phyloP scores from a whole-genome alignment of 2,113 vertebrate genomes.

The Aythya baeri region DNA sequence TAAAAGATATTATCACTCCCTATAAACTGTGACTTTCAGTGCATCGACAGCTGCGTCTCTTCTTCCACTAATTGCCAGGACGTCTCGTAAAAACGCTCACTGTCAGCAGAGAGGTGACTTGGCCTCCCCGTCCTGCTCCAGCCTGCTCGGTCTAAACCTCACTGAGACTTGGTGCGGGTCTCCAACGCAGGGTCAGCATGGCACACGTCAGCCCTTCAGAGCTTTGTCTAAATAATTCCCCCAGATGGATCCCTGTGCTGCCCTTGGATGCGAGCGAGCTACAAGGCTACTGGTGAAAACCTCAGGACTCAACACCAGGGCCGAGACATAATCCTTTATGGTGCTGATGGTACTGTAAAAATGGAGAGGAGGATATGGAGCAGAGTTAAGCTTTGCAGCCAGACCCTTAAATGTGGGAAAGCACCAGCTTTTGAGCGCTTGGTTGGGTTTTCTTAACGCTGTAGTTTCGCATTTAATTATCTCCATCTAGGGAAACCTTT shows the following conservation, averaged over 20 bases:
- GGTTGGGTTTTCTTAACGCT: background rate
- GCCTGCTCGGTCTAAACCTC: background rate
- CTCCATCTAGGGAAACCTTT: background rate
- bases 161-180: background rate
- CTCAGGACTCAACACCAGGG: background rate
- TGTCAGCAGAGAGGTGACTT: background rate
- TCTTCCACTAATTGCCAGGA: background rate
- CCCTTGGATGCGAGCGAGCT: background rate
- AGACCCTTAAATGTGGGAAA: background rate
- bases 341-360: background rate
- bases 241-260: background rate
- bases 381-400: background rate
- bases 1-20: background rate
- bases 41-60: background rate
- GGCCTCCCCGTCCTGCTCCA: background rate
- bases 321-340: background rate
- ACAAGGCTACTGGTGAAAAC: accelerated
- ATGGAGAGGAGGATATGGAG: background rate
- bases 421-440: background rate
- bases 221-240: background rate
- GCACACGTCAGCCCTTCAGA: background rate
- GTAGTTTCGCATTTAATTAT: background rate
- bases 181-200: background rate
- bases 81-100: background rate
- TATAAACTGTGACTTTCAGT: background rate